Percentiles rank a stretch among this genome's conserved stretches.
phyloP scores from a whole-genome alignment of 1,140 invertebrate species.

The Pygmarrhopalites habei region DNA sequence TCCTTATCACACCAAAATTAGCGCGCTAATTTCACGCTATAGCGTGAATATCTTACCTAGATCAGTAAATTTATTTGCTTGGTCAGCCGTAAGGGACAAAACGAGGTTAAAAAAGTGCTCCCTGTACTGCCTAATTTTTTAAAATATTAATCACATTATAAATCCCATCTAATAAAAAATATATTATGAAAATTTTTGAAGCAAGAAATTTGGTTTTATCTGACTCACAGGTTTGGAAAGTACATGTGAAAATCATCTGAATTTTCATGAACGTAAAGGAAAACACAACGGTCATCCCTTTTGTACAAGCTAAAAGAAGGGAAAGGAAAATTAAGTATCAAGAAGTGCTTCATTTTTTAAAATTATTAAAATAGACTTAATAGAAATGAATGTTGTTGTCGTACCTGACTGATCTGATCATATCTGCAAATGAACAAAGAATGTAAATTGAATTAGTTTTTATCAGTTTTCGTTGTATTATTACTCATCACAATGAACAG shows the following conservation, averaged over 20 bases:
- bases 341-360: neutral
- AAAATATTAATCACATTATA: too few species aligned
- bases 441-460: too few species aligned
- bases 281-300: slow-evolving; percentile 87
- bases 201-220: too few species aligned
- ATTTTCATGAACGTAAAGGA: slow-evolving; percentile 95
- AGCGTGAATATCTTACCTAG: too few species aligned
- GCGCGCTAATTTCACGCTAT: too few species aligned
- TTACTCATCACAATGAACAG: too few species aligned
- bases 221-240: too few species aligned
- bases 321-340: slow-evolving; percentile 37
- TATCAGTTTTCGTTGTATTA: too few species aligned
- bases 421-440: too few species aligned
- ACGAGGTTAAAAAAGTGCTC: slow-evolving; percentile 74
- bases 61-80: slow-evolving; percentile 75
- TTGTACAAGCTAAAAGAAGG: slow-evolving; percentile 71
- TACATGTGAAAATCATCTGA: slow-evolving; percentile 99
- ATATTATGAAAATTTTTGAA: too few species aligned
- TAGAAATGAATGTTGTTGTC: neutral
- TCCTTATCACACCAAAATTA: too few species aligned
- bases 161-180: too few species aligned
- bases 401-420: slow-evolving; percentile 83
- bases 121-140: slow-evolving; percentile 64
- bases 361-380: slow-evolving; percentile 1
- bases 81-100: slow-evolving; percentile 73